Conservation (phyloP, 2,888 invertebrate species). For the Folsomia manolachei region DNA sequence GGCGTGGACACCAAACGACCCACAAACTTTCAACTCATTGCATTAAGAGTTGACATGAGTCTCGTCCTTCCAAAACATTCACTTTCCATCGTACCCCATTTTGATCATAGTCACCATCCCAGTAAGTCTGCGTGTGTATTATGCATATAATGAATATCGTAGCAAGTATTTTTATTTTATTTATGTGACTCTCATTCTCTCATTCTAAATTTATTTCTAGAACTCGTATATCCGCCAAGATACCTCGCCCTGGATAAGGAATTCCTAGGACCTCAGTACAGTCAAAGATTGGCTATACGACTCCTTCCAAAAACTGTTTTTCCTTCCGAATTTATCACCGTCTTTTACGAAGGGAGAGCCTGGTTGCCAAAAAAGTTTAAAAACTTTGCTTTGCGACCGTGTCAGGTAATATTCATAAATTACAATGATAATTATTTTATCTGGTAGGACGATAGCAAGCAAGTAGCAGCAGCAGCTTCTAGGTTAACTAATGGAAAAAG, state of each 20-base stretch:
- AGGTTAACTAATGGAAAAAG: no score
- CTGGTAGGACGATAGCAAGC: no score
- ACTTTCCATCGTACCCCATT: conserved; percentile 32
- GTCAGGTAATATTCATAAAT: no score
- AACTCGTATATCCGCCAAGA: conserved; percentile 43
- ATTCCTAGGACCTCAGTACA: conserved; percentile 25
- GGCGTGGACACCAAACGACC: conserved; percentile 39
- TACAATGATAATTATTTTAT: no score
- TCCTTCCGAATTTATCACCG: conserved; percentile 43
- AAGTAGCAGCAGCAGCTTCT: no score
- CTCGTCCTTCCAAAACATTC: conserved; percentile 24
- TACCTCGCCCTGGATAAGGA: conserved; percentile 29
- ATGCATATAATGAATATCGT: not conserved
- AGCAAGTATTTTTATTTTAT: not conserved
- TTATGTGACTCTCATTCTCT: no score
- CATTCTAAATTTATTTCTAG: conserved; percentile 27
- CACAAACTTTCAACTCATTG: conserved; percentile 32
- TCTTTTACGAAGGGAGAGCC: conserved; percentile 40
- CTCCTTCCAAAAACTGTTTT: conserved; percentile 41
- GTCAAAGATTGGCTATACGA: conserved; percentile 39
- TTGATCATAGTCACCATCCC: conserved; percentile 29
- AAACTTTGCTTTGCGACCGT: conserved; percentile 23
- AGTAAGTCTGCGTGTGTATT: no score
- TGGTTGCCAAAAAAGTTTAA: conserved; percentile 3
- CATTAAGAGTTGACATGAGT: conserved; percentile 36